Conservation (phyloP, 2,797 vertebrate genomes). For the Triplophysa yarkandensis region DNA sequence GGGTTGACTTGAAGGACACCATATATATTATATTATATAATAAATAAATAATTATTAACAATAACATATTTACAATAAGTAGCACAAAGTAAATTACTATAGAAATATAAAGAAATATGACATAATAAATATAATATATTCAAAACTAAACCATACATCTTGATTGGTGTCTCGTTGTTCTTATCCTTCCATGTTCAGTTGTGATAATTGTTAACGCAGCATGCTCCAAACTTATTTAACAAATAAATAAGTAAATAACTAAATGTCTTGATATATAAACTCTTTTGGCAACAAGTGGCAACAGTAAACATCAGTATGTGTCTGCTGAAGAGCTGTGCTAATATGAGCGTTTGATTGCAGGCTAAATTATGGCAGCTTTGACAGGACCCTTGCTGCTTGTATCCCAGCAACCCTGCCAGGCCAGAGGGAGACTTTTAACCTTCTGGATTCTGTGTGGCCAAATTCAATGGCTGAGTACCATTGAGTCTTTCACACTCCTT, state of each 20-base stretch:
- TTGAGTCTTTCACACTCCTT: constrained; percentile 54
- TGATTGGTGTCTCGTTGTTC: not conserved
- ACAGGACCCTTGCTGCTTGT: constrained; percentile 54
- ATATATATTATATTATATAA: too few relatives aligned
- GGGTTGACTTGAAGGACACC: not conserved
- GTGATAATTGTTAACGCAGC: not conserved
- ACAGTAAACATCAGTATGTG: constrained; percentile 30
- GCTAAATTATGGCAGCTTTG: constrained; percentile 53
- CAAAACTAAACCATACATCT: too few relatives aligned
- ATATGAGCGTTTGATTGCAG: constrained; percentile 58
- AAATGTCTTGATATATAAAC: not conserved
- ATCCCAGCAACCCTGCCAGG: constrained; percentile 59
- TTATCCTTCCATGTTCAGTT: not conserved
- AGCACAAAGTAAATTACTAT: too few relatives aligned
- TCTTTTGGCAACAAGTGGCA: constrained; percentile 18
- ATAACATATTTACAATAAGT: too few relatives aligned
- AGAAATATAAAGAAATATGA: too few relatives aligned
- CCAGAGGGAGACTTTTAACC: constrained; percentile 60
- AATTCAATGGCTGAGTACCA: constrained; percentile 51
- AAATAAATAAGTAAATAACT: not conserved
- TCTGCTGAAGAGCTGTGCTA: constrained; percentile 42
- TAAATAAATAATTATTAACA: too few relatives aligned
- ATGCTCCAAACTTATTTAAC: not conserved
- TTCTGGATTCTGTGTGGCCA: constrained; percentile 57
- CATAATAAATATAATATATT: too few relatives aligned